Evolutionary conservation across 2,113 vertebrate genomes (phyloP), one percentile per base, ranked within the genome.

Genomic region (Callaeas wilsoni): DNA sequence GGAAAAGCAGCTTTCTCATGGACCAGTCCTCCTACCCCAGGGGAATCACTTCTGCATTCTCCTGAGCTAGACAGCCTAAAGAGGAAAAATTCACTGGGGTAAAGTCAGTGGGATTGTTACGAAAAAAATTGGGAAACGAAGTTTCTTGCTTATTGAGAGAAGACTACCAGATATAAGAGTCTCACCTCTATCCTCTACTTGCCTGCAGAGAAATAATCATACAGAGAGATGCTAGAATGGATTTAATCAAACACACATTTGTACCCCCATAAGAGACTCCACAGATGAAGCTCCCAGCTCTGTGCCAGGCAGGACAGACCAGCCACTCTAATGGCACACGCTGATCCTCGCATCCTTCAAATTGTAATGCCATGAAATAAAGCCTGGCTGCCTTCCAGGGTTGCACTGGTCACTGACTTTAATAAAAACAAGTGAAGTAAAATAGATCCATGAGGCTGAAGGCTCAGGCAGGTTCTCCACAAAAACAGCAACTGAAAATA

Each of bases 391-490:
- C 62, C 20, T 85, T 76, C 75, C 78, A 87, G 29, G 32, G 22
- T 5, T 82, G 59, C 59, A 83, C 49, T 80, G 49, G 57, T 76
- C 82, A 79, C 44, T 44, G 65, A 78, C 44, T 94, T 95, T 53
- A 85, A 93, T 65, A 90, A 94, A 93, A 90, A 68, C 68, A 95
- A 93, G 35, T 41, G 26, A 78, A 60, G 49, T 53, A 83, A 93
- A 87, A 85, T 37, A 47, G 23, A 67, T 55, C 63, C 46, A 37
- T 2, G 30, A 65, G 13, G 42, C 67, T 76, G 84, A 87, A 86
- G 76, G 53, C 20, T 62, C 74, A 88, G 33, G 35, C 75, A 90
- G 84, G 53, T 85, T 85, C 70, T 33, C 59, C 50, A 60, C 5
- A 3, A 70, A 80, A 87, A 70, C 1, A 1, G 39, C 42, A 80